phyloP scores from a whole-genome alignment of 1,140 invertebrate species.

The Drosophila sturtevanti region DNA sequence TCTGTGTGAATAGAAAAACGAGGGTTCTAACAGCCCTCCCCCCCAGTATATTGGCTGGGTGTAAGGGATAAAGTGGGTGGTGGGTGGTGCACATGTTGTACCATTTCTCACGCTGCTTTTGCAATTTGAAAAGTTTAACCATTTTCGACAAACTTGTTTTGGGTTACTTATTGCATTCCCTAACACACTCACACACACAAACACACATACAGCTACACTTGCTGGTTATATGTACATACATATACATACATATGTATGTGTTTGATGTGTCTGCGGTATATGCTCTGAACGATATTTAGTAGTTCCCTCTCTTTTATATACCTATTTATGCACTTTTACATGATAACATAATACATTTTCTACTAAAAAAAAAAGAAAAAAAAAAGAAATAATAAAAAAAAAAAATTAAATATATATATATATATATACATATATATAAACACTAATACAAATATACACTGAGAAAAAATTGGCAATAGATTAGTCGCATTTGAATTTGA shows the following conservation, averaged over 20 bases:
- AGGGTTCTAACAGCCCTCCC: too few species aligned
- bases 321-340: constrained; percentile 56
- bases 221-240: constrained; percentile 11
- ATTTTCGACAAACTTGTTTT: constrained; percentile 67
- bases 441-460: constrained; percentile 80
- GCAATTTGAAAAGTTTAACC: constrained; percentile 64
- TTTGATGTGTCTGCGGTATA: constrained; percentile 14
- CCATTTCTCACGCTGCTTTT: constrained; percentile 64
- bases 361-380: constrained; percentile 41
- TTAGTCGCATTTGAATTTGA: constrained; percentile 68
- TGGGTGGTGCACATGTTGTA: constrained; percentile 53
- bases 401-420: too few species aligned
- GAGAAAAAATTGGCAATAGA: constrained; percentile 83
- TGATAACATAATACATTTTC: constrained; percentile 56
- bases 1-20: constrained; percentile 14
- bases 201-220: too few species aligned
- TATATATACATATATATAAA: too few species aligned
- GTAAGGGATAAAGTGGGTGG: too few species aligned
- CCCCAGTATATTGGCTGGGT: background rate
- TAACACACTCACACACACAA: background rate
- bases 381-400: constrained; percentile 57
- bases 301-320: constrained; percentile 59
- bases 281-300: constrained; percentile 63
- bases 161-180: constrained; percentile 2
- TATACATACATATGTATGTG: background rate